Percentiles rank a stretch among this genome's conserved stretches.
Conservation (phyloP, 2,113 vertebrate species). For the Siphamia tubifer region DNA sequence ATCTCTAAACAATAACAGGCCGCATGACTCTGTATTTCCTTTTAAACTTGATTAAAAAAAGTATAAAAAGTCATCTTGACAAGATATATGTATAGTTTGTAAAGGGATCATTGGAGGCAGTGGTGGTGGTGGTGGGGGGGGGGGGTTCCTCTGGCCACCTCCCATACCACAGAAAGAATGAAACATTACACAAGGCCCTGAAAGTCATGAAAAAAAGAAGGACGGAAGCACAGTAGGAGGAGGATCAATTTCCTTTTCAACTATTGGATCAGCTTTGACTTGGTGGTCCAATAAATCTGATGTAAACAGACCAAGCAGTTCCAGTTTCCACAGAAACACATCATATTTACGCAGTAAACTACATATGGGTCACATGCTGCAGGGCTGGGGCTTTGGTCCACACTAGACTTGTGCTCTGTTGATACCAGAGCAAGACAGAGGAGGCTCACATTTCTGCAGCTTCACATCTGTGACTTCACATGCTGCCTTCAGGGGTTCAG, state of each 20-base stretch:
- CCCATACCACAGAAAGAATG: conserved; percentile 54
- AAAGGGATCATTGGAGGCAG: too few species aligned
- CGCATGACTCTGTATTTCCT: neutral
- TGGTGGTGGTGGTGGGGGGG: too few species aligned
- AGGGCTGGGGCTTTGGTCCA: conserved; percentile 39
- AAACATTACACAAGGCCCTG: conserved; percentile 41
- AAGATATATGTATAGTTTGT: too few species aligned
- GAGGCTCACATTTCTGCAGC: conserved; percentile 65
- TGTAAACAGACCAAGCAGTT: neutral
- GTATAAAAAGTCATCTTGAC: too few species aligned
- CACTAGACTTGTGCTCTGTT: conserved; percentile 39
- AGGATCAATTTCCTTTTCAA: conserved; percentile 39
- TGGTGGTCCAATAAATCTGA: conserved; percentile 45
- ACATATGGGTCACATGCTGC: conserved; percentile 58
- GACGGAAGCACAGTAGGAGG: conserved; percentile 34
- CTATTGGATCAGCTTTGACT: conserved; percentile 27
- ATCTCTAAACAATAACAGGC: neutral
- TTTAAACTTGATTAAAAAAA: too few species aligned
- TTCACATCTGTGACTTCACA: conserved; percentile 58
- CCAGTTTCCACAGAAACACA: too few species aligned
- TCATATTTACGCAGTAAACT: too few species aligned
- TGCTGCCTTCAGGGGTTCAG: conserved; percentile 27
- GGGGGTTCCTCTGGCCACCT: conserved; percentile 21
- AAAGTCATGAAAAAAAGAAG: conserved; percentile 22
- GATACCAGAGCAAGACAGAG: conserved; percentile 54